Percentiles rank a stretch among this genome's conserved stretches.
Evolutionary conservation across 2,888 invertebrate species (phyloP).

Genomic region (Cephus pulcher): DNA sequence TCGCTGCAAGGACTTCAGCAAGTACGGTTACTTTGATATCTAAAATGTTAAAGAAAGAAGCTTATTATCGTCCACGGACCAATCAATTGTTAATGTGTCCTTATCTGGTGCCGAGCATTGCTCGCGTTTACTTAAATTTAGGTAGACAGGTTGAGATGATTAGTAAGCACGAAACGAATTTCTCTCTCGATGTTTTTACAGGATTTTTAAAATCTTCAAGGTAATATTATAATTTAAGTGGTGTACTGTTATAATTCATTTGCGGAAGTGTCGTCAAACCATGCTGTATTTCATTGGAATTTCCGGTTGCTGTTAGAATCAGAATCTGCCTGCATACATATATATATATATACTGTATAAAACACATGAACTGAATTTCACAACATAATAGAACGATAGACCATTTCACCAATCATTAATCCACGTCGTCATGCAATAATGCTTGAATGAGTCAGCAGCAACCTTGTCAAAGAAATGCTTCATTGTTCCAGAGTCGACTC

Average conservation of each 20-base stretch:
- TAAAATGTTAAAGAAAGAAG: slow-evolving; percentile 51
- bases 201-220: not conserved
- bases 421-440: not conserved
- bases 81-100: slow-evolving; percentile 52
- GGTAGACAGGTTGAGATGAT: slow-evolving; percentile 36
- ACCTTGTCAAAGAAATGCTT: not conserved
- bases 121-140: slow-evolving; percentile 50
- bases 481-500: not conserved
- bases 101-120: slow-evolving; percentile 40
- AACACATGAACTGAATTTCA: not conserved
- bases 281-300: not conserved
- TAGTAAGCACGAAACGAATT: not conserved
- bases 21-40: slow-evolving; percentile 47
- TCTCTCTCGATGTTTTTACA: not conserved
- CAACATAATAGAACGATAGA: not conserved
- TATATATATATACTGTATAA: not conserved
- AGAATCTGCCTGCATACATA: not conserved
- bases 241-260: not conserved
- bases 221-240: not conserved
- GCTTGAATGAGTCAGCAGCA: not conserved
- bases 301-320: not conserved
- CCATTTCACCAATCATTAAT: not conserved
- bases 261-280: not conserved
- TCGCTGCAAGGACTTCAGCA: slow-evolving; percentile 27
- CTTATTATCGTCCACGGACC: slow-evolving; percentile 46